These are phyloP conservation scores for Onychomys torridus DNA, from an alignment of 2,797 vertebrate species.

Conservation along the genomic window DNA sequence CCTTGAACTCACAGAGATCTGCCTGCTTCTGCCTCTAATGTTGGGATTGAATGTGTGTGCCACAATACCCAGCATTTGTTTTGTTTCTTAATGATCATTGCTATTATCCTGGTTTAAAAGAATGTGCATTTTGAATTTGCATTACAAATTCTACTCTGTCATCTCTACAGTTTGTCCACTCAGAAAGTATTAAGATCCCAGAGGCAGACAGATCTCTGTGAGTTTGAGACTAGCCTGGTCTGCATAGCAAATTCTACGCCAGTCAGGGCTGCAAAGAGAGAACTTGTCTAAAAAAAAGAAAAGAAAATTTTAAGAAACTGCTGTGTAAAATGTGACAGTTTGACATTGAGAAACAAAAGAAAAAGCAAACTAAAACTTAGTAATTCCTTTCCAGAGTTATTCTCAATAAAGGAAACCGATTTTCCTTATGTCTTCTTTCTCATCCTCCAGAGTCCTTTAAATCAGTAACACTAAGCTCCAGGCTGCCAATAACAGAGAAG, in stretches of 20 bases:
- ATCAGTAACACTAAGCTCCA: conserved; percentile 7
- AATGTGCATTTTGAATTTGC: neutral
- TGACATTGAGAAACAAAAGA: neutral
- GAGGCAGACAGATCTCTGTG: neutral
- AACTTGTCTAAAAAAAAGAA: too few relatives aligned
- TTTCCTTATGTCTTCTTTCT: conserved; percentile 8
- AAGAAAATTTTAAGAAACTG: neutral
- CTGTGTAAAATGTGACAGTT: neutral
- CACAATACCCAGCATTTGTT: neutral
- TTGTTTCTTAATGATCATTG: conserved; percentile 19
- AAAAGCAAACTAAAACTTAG: conserved; percentile 3
- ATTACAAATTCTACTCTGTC: neutral
- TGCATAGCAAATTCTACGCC: neutral
- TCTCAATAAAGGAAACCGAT: neutral
- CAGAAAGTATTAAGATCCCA: conserved; percentile 1
- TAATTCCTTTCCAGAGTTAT: conserved; percentile 28
- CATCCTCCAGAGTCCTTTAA: neutral
- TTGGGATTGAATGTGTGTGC: neutral
- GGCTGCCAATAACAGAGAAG: neutral
- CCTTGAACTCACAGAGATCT: neutral
- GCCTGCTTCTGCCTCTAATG: neutral
- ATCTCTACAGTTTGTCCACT: neutral
- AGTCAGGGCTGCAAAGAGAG: neutral
- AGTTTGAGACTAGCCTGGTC: neutral
- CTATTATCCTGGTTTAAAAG: conserved; percentile 19